Percentiles rank a stretch among this genome's conserved stretches.
Conservation (phyloP, 2,113 vertebrate genomes). For the Brienomyrus longianalis region DNA sequence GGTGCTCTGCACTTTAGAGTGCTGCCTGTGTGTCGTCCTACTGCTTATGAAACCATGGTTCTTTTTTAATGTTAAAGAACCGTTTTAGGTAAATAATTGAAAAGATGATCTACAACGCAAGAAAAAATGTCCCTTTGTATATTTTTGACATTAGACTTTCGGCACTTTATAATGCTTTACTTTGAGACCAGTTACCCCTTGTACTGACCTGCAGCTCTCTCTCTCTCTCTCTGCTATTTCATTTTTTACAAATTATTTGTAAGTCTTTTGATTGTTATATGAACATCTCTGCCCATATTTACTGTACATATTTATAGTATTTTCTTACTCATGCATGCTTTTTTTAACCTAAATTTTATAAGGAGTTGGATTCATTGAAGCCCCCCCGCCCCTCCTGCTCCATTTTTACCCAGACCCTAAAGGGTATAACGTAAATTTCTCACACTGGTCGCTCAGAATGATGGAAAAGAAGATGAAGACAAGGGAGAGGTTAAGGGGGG, state of each 20-base stretch:
- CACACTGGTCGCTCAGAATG: neutral
- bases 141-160: conserved; percentile 65
- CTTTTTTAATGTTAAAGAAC: conserved; percentile 18
- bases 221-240: conserved; percentile 30
- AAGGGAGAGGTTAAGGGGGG: conserved; percentile 52
- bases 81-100: conserved; percentile 21
- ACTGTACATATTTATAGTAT: conserved; percentile 39
- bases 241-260: conserved; percentile 27
- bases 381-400: neutral
- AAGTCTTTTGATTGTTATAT: conserved; percentile 29
- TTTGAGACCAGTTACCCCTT: conserved; percentile 56
- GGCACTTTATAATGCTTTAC: conserved; percentile 71
- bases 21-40: conserved; percentile 15
- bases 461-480: conserved; percentile 20
- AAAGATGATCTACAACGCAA: conserved; percentile 25
- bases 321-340: conserved; percentile 35
- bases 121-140: conserved; percentile 31
- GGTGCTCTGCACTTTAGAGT: conserved; percentile 28
- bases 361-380: conserved; percentile 16
- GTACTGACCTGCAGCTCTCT: conserved; percentile 46
- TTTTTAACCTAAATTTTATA: conserved; percentile 31
- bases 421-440: neutral
- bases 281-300: conserved; percentile 25
- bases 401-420: neutral
- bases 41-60: neutral